Conservation (phyloP, 2,113 vertebrate species). For the Coptodon bakossiorum region DNA sequence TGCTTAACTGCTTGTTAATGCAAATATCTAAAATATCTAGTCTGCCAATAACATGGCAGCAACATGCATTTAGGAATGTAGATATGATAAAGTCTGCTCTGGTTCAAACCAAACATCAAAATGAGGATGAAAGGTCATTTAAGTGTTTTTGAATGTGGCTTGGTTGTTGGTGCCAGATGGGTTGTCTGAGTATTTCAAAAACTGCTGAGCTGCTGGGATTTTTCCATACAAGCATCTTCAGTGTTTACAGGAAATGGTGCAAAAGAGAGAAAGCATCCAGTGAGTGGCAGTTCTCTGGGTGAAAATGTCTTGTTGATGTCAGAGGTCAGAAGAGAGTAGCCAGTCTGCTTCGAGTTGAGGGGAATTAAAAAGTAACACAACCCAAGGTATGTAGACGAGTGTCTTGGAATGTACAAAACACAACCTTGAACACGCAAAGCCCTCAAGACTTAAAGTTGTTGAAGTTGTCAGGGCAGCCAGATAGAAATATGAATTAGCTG, state of each 20-base stretch:
- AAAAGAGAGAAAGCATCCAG: not conserved
- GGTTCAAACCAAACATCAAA: not conserved
- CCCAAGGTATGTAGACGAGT: not conserved
- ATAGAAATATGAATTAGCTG: not conserved
- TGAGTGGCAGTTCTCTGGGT: not conserved
- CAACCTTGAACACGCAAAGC: not conserved
- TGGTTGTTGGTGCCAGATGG: not conserved
- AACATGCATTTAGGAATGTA: not conserved
- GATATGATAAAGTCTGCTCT: not conserved
- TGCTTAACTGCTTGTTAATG: not conserved
- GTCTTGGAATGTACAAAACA: not conserved
- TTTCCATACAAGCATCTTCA: not conserved
- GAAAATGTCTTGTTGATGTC: not conserved
- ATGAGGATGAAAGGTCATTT: not conserved
- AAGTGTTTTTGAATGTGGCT: not conserved
- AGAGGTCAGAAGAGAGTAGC: not conserved
- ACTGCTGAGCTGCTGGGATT: not conserved
- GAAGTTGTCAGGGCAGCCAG: not conserved
- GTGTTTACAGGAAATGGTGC: not conserved
- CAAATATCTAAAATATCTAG: not conserved
- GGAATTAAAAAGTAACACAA: not conserved
- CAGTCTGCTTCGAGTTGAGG: not conserved
- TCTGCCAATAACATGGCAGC: not conserved
- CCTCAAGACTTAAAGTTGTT: not conserved
- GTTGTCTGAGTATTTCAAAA: not conserved